Evolutionary conservation across 2,113 vertebrate species (phyloP).

Genomic region (Oceanodroma tethys): DNA sequence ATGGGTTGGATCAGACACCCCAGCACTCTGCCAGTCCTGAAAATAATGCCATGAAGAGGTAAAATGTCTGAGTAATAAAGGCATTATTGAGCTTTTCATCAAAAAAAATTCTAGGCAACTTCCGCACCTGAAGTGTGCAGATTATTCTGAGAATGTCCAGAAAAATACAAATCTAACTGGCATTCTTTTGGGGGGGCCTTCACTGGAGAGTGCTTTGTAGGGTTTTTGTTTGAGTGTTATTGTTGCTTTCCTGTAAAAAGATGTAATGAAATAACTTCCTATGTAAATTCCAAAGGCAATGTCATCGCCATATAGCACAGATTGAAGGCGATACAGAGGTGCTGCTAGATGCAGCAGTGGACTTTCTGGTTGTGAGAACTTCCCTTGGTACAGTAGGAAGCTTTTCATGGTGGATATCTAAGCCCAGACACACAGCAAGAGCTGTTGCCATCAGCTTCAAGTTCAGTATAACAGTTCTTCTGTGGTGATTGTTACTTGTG

Average conservation of each 20-base stretch:
- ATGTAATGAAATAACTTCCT: not conserved
- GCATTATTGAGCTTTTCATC: not conserved
- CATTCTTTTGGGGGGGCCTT: not conserved
- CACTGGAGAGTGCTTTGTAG: not conserved
- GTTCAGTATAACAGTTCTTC: not conserved
- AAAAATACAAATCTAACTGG: not conserved
- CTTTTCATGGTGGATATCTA: not conserved
- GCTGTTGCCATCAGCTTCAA: not conserved
- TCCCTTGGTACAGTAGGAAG: not conserved
- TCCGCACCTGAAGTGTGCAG: not conserved
- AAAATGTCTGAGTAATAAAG: not conserved
- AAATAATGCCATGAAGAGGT: not conserved
- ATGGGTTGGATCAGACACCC: not conserved
- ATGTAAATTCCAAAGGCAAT: not conserved
- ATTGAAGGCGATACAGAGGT: not conserved
- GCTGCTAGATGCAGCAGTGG: not conserved
- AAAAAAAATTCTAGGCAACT: not conserved
- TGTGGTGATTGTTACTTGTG: not conserved
- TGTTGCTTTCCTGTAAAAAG: not conserved
- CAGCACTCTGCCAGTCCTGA: not conserved
- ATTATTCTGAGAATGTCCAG: not conserved
- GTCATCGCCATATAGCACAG: not conserved
- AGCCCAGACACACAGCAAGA: not conserved
- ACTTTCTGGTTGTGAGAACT: not conserved
- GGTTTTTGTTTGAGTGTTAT: not conserved